Percentiles rank a stretch among this genome's conserved stretches.
These are phyloP conservation scores for Leptopilina myrica DNA, from an alignment of 2,888 invertebrate genomes.

Conservation along the genomic window DNA sequence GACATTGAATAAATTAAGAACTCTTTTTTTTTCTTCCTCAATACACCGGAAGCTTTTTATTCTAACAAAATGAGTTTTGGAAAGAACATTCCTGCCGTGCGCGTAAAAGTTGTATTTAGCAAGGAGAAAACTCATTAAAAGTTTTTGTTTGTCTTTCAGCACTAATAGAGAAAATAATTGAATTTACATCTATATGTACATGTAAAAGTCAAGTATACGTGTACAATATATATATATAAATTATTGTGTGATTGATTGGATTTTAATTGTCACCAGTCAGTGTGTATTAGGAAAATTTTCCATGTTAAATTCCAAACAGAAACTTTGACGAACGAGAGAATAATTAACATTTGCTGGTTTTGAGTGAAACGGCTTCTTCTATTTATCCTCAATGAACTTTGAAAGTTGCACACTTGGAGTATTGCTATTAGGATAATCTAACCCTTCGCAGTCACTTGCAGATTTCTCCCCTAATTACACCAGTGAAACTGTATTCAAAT, in stretches of 20 bases:
- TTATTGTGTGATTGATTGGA: background rate
- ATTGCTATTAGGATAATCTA: slow-evolving; percentile 23
- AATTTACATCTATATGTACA: background rate
- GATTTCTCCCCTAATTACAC: background rate
- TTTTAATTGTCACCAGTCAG: background rate
- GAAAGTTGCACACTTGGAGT: background rate
- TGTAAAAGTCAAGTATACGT: too few species aligned
- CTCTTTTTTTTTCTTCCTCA: too few species aligned
- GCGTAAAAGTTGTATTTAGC: background rate
- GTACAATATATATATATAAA: background rate
- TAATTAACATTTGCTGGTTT: background rate
- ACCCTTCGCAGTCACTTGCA: background rate
- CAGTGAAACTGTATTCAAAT: background rate
- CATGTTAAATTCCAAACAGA: background rate
- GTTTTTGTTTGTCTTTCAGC: background rate
- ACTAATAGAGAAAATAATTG: background rate
- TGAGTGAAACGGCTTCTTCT: background rate
- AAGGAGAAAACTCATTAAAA: slow-evolving; percentile 24
- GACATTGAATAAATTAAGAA: too few species aligned
- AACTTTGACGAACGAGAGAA: slow-evolving; percentile 1
- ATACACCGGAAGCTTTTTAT: background rate
- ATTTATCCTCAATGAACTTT: slow-evolving; percentile 24
- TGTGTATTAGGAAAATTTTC: background rate
- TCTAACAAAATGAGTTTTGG: background rate
- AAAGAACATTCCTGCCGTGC: background rate